Evolutionary conservation across 2,113 vertebrate genomes (phyloP).

Genomic region (Stercorarius parasiticus): DNA sequence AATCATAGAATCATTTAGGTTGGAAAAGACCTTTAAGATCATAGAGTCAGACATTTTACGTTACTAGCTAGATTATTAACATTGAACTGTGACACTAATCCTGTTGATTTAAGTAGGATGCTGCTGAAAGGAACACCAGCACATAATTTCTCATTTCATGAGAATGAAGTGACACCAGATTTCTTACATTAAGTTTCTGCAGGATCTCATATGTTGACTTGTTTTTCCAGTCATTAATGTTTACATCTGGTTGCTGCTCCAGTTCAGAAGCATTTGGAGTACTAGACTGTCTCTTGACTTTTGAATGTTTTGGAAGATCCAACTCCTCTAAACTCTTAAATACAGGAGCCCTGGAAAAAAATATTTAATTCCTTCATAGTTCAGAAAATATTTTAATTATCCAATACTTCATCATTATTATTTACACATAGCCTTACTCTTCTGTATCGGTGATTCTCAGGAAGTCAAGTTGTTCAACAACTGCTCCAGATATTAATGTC

Average conservation of each 20-base stretch:
- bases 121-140: background rate
- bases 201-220: slow-evolving; percentile 86
- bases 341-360: slow-evolving; percentile 82
- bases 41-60: background rate
- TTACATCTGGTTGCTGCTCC: slow-evolving; percentile 87
- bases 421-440: slow-evolving; percentile 79
- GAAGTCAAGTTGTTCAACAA: slow-evolving; percentile 96
- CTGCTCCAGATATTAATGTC: slow-evolving; percentile 96
- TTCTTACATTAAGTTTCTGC: slow-evolving; percentile 89
- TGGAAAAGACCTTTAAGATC: background rate
- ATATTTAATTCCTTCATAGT: background rate
- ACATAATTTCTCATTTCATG: background rate
- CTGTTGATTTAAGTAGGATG: background rate
- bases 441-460: slow-evolving; percentile 89
- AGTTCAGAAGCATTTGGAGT: slow-evolving; percentile 84
- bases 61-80: background rate
- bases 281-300: slow-evolving; percentile 94
- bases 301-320: slow-evolving; percentile 94
- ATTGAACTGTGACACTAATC: background rate
- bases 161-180: background rate
- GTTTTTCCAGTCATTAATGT: slow-evolving; percentile 82
- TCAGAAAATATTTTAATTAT: background rate
- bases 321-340: slow-evolving; percentile 96
- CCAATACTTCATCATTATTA: background rate
- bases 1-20: background rate